phyloP scores from a whole-genome alignment of 1,140 invertebrate genomes.

The Bombus sylvicola region DNA sequence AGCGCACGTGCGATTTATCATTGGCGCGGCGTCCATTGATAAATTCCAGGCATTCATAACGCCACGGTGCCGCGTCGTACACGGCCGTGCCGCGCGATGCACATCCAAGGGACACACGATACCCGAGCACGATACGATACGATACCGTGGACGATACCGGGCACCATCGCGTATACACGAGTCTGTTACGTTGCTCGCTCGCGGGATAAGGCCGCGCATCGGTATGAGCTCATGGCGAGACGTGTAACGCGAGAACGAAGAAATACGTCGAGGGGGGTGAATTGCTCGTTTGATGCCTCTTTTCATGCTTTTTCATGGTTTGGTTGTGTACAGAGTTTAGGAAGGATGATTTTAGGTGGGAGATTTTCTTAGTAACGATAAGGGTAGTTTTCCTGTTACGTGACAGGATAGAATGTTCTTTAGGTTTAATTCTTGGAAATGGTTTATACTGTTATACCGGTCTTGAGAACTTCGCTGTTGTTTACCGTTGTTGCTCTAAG shows the following conservation, averaged over 20 bases:
- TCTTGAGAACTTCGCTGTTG: no score
- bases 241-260: slow-evolving; percentile 47
- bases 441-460: no score
- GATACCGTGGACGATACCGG: slow-evolving; percentile 70
- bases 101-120: slow-evolving; percentile 73
- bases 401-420: no score
- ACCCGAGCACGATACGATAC: slow-evolving; percentile 69
- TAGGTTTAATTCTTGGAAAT: no score
- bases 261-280: slow-evolving; percentile 9
- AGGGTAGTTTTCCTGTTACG: not conserved
- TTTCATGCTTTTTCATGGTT: not conserved
- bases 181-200: not conserved
- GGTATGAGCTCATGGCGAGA: not conserved
- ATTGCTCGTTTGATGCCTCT: not conserved
- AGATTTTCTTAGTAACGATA: not conserved
- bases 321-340: not conserved
- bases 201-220: slow-evolving; percentile 8
- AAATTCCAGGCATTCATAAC: slow-evolving; percentile 82
- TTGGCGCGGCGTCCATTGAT: slow-evolving; percentile 80
- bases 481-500: no score
- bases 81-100: slow-evolving; percentile 35
- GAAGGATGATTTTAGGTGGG: not conserved
- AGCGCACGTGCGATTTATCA: slow-evolving; percentile 79
- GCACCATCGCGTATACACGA: not conserved
- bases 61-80: slow-evolving; percentile 60